These are phyloP conservation scores for Ophiothrix spiculata DNA, from an alignment of 35 echinoderm and acorn worm genomes.

Conservation along the genomic window DNA sequence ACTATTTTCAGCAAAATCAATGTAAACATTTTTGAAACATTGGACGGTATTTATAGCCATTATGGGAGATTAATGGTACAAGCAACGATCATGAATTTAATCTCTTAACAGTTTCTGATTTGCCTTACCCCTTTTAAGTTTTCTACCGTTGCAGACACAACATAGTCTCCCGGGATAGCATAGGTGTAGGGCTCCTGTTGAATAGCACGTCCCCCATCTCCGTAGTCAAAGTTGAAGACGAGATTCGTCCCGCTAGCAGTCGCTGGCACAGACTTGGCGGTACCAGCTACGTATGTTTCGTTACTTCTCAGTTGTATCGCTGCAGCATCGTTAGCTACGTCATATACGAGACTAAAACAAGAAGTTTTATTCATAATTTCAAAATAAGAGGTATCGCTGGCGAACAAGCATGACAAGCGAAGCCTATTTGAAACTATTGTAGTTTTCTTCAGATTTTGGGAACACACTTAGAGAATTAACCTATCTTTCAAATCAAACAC, in stretches of 20 bases:
- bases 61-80: no score
- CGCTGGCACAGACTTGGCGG: not conserved
- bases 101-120: no score
- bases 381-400: not conserved
- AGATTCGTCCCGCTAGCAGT: not conserved
- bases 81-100: no score
- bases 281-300: not conserved
- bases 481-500: no score
- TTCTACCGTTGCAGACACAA: not conserved
- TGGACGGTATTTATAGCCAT: no score
- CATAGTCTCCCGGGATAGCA: not conserved
- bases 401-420: no score
- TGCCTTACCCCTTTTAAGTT: no score
- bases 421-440: not conserved
- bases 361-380: not conserved
- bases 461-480: not conserved
- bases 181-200: not conserved
- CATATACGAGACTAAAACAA: not conserved
- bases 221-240: not conserved
- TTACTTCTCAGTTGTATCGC: not conserved
- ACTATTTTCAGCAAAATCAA: no score
- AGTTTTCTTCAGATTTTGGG: not conserved
- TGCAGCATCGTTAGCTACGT: not conserved
- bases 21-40: no score
- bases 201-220: not conserved